Evolutionary conservation across 1,140 invertebrate genomes (phyloP), one percentile per base, ranked within the genome.

Genomic region (Macrobrachium rosenbergii): DNA sequence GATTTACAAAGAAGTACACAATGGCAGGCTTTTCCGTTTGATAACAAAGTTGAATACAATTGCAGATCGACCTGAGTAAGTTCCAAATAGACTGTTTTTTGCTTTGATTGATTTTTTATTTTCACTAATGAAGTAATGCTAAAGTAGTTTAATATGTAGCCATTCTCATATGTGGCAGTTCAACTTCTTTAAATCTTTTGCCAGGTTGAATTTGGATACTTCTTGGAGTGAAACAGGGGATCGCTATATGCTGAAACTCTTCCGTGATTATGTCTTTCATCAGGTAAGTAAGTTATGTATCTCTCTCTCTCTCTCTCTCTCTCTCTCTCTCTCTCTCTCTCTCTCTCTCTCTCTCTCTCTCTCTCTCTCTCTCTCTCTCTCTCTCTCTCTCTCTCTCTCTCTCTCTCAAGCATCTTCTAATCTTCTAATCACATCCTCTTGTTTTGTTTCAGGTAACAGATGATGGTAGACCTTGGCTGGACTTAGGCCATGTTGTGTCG

Each of bases 201-300:
- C 85, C 90, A 97, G 96, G 91, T 94, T 98, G 88, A 97, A 97
- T 92, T 93, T 98, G 94, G 98, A 99, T 92, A 94, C 95, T 12
- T 94, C 96, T 37, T 99, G 98, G 98, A 95, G 97, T 72, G 98
- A 99, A 93, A 99, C 98, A 45, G 98, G 98, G 58, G 98, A 99
- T 92, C 94, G 98, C 75, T 99, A 99, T 92, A 96, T 99, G 95
- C 93, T 99, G 92, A 99, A 99, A 93, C 93, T 99, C 90, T 99
- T 99, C 93, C 94, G 98, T 89, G 99, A 99, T 93, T 99, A 98
- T 92, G 93, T 99, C 85, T 99, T 99, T 93, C 98, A 99, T 93
- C 95, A 96, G 91, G 90, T 90, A 63, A 84, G 88, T 80, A 37
- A 3, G n/a, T 17, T 82, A 19, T 21, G 1, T 43, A 11, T 23